These are phyloP conservation scores for Pogona vitticeps DNA, from an alignment of 2,113 vertebrate genomes.

Conservation along the genomic window DNA sequence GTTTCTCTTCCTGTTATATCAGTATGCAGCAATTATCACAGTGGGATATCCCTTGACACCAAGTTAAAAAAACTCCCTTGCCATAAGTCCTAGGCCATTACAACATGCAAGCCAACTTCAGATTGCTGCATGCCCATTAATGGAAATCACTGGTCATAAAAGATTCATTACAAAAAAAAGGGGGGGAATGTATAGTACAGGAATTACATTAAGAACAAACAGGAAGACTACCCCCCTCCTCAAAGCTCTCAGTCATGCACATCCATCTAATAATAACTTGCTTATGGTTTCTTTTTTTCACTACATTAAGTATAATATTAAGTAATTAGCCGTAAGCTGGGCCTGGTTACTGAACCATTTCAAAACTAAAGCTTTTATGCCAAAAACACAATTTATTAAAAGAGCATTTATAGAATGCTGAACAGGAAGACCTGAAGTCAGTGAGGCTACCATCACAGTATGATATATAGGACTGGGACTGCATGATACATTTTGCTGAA, in stretches of 20 bases:
- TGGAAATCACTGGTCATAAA: slow-evolving; percentile 64
- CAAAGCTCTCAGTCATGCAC: slow-evolving; percentile 15
- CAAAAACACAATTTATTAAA: slow-evolving; percentile 41
- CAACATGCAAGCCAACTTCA: slow-evolving; percentile 53
- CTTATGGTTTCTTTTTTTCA: slow-evolving; percentile 24
- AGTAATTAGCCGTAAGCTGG: slow-evolving; percentile 51
- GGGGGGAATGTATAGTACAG: slow-evolving; percentile 8
- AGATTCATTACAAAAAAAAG: slow-evolving; percentile 58
- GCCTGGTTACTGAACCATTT: slow-evolving; percentile 33
- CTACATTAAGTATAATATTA: slow-evolving; percentile 29
- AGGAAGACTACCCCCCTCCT: neutral
- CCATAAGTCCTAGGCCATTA: slow-evolving; percentile 36
- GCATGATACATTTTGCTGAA: neutral
- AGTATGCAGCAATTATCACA: slow-evolving; percentile 71
- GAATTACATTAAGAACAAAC: slow-evolving; percentile 38
- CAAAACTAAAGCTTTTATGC: slow-evolving; percentile 44
- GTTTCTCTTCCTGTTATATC: slow-evolving; percentile 69
- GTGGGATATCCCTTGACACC: slow-evolving; percentile 69
- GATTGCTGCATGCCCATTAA: slow-evolving; percentile 57
- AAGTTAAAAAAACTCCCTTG: slow-evolving; percentile 44
- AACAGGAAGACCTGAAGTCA: neutral
- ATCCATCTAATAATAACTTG: slow-evolving; percentile 8
- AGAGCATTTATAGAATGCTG: neutral
- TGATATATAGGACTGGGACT: neutral
- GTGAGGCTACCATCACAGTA: neutral